Conservation (phyloP, 92 coral and sea anemone species). For the Blastomussa wellsi region DNA sequence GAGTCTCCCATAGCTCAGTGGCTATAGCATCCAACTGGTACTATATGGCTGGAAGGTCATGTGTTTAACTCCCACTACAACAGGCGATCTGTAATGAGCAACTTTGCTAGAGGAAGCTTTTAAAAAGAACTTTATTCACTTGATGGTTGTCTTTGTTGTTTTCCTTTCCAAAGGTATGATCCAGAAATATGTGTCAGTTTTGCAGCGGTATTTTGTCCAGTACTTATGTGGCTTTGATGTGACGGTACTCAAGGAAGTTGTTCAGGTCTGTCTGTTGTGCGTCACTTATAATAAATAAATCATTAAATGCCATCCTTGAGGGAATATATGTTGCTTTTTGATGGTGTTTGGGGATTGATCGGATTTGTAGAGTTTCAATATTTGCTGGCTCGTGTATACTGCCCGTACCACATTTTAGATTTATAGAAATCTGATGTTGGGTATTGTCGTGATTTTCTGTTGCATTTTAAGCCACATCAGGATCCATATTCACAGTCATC, state of each 20-base stretch:
- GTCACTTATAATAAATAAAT: too few relatives aligned
- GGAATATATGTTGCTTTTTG: background rate
- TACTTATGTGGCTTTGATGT: slow-evolving; percentile 92
- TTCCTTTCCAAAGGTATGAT: slow-evolving; percentile 67
- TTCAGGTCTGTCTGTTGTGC: slow-evolving; percentile 66
- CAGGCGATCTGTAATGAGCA: too few relatives aligned
- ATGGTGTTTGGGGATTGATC: background rate
- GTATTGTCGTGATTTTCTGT: background rate
- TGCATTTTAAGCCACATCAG: too few relatives aligned
- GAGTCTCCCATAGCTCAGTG: too few relatives aligned
- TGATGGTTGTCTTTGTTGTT: background rate
- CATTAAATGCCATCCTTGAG: background rate
- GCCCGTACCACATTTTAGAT: too few relatives aligned
- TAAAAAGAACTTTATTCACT: too few relatives aligned
- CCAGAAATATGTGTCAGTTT: slow-evolving; percentile 90
- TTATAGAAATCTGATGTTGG: background rate
- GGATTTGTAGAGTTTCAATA: background rate
- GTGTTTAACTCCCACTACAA: too few relatives aligned
- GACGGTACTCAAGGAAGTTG: slow-evolving; percentile 86
- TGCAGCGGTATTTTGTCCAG: slow-evolving; percentile 93
- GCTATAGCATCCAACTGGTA: too few relatives aligned
- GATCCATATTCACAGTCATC: too few relatives aligned
- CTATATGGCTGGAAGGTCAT: too few relatives aligned
- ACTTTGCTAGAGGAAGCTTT: too few relatives aligned
- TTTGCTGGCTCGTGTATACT: too few relatives aligned